A percentile compares a stretch with the other conserved stretches of the same genome.
These are phyloP conservation scores for Anser cygnoides DNA, from an alignment of 2,113 vertebrate species.

Conservation along the genomic window DNA sequence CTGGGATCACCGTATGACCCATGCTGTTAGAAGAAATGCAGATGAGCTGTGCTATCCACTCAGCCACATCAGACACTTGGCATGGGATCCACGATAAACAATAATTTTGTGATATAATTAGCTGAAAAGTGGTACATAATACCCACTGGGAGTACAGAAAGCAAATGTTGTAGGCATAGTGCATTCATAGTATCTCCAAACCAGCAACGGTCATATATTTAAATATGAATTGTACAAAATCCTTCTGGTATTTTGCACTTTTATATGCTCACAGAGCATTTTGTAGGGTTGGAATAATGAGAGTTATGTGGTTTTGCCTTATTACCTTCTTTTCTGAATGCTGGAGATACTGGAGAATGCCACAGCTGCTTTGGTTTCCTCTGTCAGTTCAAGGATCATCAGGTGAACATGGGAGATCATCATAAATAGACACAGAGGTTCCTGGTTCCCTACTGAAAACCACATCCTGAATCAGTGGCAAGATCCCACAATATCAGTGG, in stretches of 20 bases:
- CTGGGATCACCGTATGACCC: background rate
- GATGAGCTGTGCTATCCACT: background rate
- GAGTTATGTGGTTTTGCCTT: background rate
- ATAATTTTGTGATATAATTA: background rate
- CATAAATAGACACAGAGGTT: background rate
- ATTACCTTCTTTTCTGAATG: background rate
- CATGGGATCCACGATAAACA: background rate
- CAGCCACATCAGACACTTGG: rapidly evolving
- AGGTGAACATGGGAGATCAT: background rate
- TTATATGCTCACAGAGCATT: background rate
- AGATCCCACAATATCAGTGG: background rate
- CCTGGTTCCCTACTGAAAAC: background rate
- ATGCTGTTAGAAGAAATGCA: background rate
- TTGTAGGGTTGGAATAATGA: background rate
- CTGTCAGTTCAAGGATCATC: no score
- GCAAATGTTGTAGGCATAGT: background rate
- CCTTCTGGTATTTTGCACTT: background rate
- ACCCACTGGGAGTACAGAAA: background rate
- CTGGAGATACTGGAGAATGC: background rate
- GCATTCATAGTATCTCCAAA: background rate
- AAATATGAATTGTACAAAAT: background rate
- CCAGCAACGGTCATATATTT: background rate
- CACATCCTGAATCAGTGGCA: background rate
- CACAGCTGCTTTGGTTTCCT: background rate
- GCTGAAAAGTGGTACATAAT: background rate